Evolutionary conservation across 2,797 vertebrate species (phyloP).

Genomic region (Petrocephalus schoutedeni): DNA sequence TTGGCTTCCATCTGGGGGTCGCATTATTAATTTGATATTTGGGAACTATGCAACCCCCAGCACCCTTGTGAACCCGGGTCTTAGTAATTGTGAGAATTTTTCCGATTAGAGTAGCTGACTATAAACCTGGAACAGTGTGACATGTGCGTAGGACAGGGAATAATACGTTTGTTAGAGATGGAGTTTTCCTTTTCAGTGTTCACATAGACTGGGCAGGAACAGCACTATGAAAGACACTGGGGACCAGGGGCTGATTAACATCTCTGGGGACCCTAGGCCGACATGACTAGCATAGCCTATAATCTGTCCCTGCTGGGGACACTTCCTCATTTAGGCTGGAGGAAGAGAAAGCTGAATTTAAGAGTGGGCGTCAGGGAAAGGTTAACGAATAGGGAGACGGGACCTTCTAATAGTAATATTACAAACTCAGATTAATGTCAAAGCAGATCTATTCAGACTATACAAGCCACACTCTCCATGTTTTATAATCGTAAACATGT

Average conservation of each 20-base stretch:
- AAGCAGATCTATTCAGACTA: neutral
- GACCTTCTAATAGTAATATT: neutral
- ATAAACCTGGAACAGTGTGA: neutral
- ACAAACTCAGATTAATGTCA: slow-evolving; percentile 12
- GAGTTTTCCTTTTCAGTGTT: neutral
- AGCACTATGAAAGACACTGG: neutral
- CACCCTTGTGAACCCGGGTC: neutral
- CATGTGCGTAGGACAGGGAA: neutral
- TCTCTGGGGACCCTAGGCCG: neutral
- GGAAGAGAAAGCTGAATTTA: neutral
- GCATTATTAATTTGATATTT: neutral
- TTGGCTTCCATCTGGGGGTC: neutral
- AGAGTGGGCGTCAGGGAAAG: slow-evolving; percentile 7
- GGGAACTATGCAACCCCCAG: neutral
- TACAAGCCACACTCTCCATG: neutral
- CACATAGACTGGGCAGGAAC: neutral
- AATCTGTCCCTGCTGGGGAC: neutral
- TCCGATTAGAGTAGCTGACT: neutral
- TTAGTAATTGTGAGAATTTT: neutral
- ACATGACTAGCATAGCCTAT: neutral
- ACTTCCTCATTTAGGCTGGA: neutral
- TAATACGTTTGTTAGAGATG: neutral
- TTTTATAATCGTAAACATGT: neutral
- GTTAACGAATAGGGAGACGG: neutral
- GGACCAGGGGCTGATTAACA: neutral